phyloP scores from a whole-genome alignment of 2,113 vertebrate species.

The Dicrurus megarhynchus region DNA sequence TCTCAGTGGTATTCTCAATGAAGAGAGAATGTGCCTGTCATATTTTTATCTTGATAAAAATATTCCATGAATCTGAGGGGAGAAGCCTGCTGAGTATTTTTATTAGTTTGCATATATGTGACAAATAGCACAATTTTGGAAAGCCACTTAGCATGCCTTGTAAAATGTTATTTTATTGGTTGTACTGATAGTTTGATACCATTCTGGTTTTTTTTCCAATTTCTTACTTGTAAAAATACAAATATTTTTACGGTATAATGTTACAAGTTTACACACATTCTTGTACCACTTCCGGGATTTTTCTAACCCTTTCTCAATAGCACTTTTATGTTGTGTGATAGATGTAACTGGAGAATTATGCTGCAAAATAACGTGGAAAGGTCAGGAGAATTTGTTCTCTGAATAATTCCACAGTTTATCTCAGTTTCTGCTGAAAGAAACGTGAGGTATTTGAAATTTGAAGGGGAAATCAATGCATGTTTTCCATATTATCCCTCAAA shows the following conservation, averaged over 20 bases:
- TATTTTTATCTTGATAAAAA: background rate
- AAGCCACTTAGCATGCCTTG: background rate
- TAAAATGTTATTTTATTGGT: constrained; percentile 10
- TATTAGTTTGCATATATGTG: background rate
- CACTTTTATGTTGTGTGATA: background rate
- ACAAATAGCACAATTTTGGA: background rate
- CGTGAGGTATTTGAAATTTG: background rate
- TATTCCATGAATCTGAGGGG: background rate
- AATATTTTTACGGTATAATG: background rate
- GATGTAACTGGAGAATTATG: background rate
- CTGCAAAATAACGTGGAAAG: background rate
- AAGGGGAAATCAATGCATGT: background rate
- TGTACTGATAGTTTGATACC: background rate
- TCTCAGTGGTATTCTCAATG: background rate
- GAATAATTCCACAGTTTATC: background rate
- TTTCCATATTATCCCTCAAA: background rate
- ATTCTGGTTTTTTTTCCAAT: background rate
- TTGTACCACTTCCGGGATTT: background rate
- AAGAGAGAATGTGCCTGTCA: background rate
- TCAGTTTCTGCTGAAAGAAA: background rate
- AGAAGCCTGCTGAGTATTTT: background rate
- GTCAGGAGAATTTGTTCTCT: background rate
- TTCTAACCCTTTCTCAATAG: background rate
- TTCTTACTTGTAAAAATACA: background rate
- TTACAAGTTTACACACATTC: background rate